Evolutionary conservation across 2,888 invertebrate species (phyloP), one percentile per base, ranked within the genome.

Genomic region (Catocala nupta): DNA sequence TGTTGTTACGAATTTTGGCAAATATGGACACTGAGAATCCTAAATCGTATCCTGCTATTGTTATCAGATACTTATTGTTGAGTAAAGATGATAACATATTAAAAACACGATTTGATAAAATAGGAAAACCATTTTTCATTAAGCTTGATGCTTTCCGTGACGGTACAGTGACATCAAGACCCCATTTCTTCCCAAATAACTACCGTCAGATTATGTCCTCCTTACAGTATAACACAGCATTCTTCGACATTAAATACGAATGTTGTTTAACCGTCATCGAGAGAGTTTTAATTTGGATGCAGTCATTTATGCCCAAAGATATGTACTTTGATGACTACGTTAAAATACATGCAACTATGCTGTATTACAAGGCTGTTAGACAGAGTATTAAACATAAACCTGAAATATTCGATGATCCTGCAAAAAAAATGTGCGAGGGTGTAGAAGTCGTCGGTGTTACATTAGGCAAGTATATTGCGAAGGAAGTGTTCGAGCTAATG

Each of bases 361-460:
- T 87, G 12, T 90, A 83, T 68, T 86, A 71, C 55, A 88, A 85
- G 64, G 69, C 88, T 2, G 71, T 90, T 9, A 77, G 81, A 42
- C 79, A 85, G 50, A 68, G 80, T 33, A 57, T 80, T 4, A 77
- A 80, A 63, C 69, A 81, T 11, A 70, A 73, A 36, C 80, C 85
- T 0, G 75, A 75, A 47, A 55, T 85, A 8, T 39, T 39, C 36
- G 8, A 39, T 8, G 36, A 39, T 39, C 36, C 36, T 9, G 9
- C 9, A 39, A 39, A 39, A 39, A 39, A 39, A 39, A 39, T 39
- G 36, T 8, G 6, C 8, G 36, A 39, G 9, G 36, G 36, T 8
- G 36, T 39, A 9, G 36, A 39, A 39, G 9, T 39, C 1, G 36
- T 39, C 6, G 36, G 36, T 5, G 6, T 7, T 39, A 39, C 36